A percentile compares a stretch with the other conserved stretches of the same genome.
Conservation (phyloP, 2,113 vertebrate genomes). For the Centropus bengalensis region DNA sequence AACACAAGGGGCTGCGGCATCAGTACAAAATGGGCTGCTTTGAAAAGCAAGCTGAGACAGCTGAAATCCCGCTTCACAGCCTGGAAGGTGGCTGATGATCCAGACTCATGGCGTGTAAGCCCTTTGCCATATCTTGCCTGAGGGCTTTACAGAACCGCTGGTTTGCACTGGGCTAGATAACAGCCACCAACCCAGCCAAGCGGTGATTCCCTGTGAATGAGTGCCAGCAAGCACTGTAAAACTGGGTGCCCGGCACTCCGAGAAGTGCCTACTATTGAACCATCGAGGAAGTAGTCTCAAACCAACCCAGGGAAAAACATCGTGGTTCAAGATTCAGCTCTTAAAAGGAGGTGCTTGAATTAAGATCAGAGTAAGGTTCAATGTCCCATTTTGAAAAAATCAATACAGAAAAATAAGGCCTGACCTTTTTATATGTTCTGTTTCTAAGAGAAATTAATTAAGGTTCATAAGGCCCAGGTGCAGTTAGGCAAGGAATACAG, state of each 20-base stretch:
- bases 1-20: neutral
- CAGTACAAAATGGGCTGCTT: neutral
- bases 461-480: neutral
- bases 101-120: neutral
- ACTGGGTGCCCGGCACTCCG: neutral
- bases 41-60: neutral
- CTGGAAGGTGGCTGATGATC: neutral
- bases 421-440: neutral
- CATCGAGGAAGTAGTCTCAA: neutral
- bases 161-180: neutral
- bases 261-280: neutral
- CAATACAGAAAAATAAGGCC: neutral
- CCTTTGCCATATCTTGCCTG: rapidly evolving
- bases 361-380: neutral
- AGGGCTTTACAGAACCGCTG: neutral
- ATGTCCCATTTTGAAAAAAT: neutral
- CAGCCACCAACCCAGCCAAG: neutral
- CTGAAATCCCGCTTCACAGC: neutral
- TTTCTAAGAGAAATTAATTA: neutral
- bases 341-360: neutral
- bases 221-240: neutral
- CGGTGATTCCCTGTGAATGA: neutral
- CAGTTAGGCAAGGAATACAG: neutral
- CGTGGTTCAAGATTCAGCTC: neutral
- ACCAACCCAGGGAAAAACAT: neutral